A percentile compares a stretch with the other conserved stretches of the same genome.
Evolutionary conservation across 2,888 invertebrate genomes (phyloP).

Genomic region (Latrodectus elegans): DNA sequence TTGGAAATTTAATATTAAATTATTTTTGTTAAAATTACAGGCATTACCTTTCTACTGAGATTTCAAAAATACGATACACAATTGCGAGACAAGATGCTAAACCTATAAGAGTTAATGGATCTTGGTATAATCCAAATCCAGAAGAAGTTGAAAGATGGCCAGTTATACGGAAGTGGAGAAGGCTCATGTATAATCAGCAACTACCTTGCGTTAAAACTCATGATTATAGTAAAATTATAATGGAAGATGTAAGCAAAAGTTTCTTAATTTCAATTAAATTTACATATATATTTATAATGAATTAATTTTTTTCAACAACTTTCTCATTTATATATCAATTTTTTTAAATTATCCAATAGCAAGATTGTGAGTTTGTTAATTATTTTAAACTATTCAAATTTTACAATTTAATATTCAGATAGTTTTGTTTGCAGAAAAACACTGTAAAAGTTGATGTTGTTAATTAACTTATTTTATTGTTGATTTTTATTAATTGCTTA

Average conservation of each 20-base stretch:
- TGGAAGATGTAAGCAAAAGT: background rate
- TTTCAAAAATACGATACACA: background rate
- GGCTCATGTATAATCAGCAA: background rate
- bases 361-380: too few relatives aligned
- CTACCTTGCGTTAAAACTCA: background rate
- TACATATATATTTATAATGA: too few relatives aligned
- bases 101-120: background rate
- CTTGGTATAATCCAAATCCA: background rate
- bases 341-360: too few relatives aligned
- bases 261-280: background rate
- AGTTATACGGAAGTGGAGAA: conserved; percentile 11
- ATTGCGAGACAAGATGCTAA: background rate
- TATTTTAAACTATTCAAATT: too few relatives aligned
- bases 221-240: background rate
- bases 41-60: background rate
- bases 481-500: too few relatives aligned
- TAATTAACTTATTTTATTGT: too few relatives aligned
- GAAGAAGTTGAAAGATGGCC: background rate
- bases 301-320: too few relatives aligned
- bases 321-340: too few relatives aligned
- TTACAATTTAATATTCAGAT: too few relatives aligned
- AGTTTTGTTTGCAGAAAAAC: too few relatives aligned
- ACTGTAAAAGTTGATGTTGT: too few relatives aligned
- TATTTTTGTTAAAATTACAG: background rate
- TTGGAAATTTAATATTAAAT: too few relatives aligned